These are phyloP conservation scores for Pituophis catenifer DNA, from an alignment of 2,113 vertebrate genomes.

Conservation along the genomic window DNA sequence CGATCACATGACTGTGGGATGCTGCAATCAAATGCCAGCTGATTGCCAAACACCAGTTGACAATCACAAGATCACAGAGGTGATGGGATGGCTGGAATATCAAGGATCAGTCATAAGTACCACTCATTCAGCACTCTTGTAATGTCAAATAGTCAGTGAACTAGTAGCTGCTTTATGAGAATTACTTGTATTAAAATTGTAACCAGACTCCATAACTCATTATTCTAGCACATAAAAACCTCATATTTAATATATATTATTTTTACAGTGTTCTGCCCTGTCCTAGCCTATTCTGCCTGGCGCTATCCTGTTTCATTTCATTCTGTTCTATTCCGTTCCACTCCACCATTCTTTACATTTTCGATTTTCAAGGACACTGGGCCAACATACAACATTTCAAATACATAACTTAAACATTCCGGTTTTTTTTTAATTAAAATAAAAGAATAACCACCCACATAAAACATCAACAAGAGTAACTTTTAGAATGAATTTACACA, in stretches of 20 bases:
- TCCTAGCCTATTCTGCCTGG: not conserved
- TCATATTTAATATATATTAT: not conserved
- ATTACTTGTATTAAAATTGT: not conserved
- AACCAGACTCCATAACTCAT: not conserved
- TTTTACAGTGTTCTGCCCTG: not conserved
- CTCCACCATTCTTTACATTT: not conserved
- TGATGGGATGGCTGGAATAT: not conserved
- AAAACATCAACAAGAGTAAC: not conserved
- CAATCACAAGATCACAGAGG: not conserved
- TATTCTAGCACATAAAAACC: not conserved
- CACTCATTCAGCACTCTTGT: not conserved
- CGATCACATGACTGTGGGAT: not conserved
- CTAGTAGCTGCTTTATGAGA: not conserved
- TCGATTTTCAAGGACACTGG: not conserved
- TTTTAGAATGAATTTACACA: not conserved
- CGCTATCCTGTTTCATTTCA: not conserved
- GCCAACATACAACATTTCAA: not conserved
- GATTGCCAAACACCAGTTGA: not conserved
- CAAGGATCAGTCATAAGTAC: not conserved
- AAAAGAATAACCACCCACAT: not conserved
- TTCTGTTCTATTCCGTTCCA: not conserved
- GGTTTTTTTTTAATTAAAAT: not conserved
- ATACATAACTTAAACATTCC: not conserved
- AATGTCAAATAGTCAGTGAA: not conserved
- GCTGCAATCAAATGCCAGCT: not conserved